Percentiles rank a stretch among this genome's conserved stretches.
Conservation (phyloP, 2,888 invertebrate genomes). For the Ethmia dodecea region DNA sequence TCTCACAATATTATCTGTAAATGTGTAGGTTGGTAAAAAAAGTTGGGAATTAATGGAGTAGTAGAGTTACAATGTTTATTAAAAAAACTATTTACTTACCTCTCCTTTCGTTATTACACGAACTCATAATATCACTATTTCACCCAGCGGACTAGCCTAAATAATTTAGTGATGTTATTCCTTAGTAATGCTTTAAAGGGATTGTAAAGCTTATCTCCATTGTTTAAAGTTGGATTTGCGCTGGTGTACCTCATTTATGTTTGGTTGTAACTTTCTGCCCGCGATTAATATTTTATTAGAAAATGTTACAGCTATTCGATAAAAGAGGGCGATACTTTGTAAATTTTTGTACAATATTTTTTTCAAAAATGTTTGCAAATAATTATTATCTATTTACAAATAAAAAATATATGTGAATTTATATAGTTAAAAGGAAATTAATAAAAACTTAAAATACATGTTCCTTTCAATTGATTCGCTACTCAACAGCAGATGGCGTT, state of each 20-base stretch:
- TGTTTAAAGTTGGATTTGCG: conserved; percentile 30
- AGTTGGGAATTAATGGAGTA: too few species aligned
- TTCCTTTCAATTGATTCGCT: too few species aligned
- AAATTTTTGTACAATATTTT: too few species aligned
- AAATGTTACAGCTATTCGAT: conserved; percentile 23
- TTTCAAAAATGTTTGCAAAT: too few species aligned
- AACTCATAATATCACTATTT: conserved; percentile 48
- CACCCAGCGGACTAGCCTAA: conserved; percentile 40
- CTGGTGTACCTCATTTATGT: conserved; percentile 30
- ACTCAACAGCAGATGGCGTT: too few species aligned
- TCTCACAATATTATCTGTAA: too few species aligned
- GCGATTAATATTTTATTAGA: conserved; percentile 52
- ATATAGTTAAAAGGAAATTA: too few species aligned
- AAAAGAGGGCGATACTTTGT: conserved; percentile 27
- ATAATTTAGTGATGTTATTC: conserved; percentile 57
- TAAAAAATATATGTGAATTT: too few species aligned
- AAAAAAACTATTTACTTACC: conserved; percentile 25
- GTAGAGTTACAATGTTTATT: too few species aligned
- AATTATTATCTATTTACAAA: too few species aligned
- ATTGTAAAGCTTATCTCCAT: neutral
- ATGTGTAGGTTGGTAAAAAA: too few species aligned
- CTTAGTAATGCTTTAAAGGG: conserved; percentile 24
- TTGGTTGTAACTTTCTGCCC: conserved; percentile 55
- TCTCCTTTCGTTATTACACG: conserved; percentile 24
- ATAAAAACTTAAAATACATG: too few species aligned